phyloP scores from a whole-genome alignment of 2,113 vertebrate genomes.

The Scartelaos histophorus region DNA sequence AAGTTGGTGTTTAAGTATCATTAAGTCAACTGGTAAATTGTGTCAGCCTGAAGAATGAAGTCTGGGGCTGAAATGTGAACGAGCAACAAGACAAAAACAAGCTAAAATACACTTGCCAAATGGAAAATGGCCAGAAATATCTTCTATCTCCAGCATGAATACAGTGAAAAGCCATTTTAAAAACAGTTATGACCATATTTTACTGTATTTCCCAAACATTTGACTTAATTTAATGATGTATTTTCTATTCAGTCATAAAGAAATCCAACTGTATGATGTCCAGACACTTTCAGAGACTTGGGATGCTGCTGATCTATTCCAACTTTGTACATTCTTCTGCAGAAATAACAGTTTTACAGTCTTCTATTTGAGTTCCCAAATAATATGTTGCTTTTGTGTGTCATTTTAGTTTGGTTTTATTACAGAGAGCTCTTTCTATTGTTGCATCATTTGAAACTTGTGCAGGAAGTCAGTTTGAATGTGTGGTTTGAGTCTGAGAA shows the following conservation, averaged over 20 bases:
- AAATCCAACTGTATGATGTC: too few relatives aligned
- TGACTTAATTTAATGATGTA: too few relatives aligned
- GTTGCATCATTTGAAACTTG: constrained; percentile 12
- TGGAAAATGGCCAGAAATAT: neutral
- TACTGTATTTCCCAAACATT: neutral
- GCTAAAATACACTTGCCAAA: neutral
- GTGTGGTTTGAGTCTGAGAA: constrained; percentile 21
- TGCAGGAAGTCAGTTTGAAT: constrained; percentile 46
- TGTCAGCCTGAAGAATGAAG: neutral
- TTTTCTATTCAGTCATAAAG: too few relatives aligned
- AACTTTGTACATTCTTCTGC: neutral
- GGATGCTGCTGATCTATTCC: neutral
- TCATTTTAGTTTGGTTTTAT: neutral
- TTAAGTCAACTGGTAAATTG: constrained; percentile 25
- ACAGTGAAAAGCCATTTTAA: neutral
- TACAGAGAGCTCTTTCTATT: constrained; percentile 1
- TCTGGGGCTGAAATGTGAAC: neutral
- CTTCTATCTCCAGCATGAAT: neutral
- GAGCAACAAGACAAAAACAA: neutral
- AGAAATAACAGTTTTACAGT: neutral
- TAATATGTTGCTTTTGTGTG: neutral
- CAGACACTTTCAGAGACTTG: neutral
- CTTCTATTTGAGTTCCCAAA: neutral
- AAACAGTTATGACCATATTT: neutral
- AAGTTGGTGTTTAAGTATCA: constrained; percentile 34